These are phyloP conservation scores for Dryocosmus kuriphilus DNA, from an alignment of 2,888 invertebrate genomes.

Conservation along the genomic window DNA sequence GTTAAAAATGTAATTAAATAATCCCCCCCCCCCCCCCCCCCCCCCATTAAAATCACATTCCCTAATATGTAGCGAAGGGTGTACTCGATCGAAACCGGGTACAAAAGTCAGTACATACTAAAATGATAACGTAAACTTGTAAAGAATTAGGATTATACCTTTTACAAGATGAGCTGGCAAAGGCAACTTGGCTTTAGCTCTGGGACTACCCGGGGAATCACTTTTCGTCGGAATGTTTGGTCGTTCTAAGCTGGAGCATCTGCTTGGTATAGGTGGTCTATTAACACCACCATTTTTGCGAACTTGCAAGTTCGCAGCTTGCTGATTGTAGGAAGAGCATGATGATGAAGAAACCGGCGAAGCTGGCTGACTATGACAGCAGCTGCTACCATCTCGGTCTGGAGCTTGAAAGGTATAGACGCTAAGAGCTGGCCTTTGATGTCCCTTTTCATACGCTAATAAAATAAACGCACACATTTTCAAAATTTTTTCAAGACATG, in stretches of 20 bases:
- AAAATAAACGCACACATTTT: constrained; percentile 53
- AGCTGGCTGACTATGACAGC: constrained; percentile 78
- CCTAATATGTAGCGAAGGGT: too few relatives aligned
- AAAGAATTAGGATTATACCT: constrained; percentile 69
- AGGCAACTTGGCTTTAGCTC: constrained; percentile 74
- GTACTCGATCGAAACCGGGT: too few relatives aligned
- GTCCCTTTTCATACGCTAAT: constrained; percentile 90
- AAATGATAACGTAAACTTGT: too few relatives aligned
- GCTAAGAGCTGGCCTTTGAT: constrained; percentile 90
- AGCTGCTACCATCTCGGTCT: constrained; percentile 76
- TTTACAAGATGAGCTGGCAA: constrained; percentile 88
- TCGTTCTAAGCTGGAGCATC: constrained; percentile 91
- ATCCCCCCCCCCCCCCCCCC: too few relatives aligned
- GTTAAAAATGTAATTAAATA: too few relatives aligned
- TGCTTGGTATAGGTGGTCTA: constrained; percentile 74
- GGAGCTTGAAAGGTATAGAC: constrained; percentile 93
- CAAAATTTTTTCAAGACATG: constrained; percentile 20
- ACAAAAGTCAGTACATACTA: too few relatives aligned
- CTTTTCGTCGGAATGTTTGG: constrained; percentile 82
- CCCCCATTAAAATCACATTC: too few relatives aligned
- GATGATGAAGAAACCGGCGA: constrained; percentile 76
- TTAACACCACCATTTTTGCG: constrained; percentile 72
- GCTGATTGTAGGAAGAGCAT: constrained; percentile 70
- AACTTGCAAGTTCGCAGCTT: constrained; percentile 69
- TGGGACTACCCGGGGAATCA: constrained; percentile 68